Conservation (phyloP, 2,888 invertebrate species). For the Brachylomia viminalis region DNA sequence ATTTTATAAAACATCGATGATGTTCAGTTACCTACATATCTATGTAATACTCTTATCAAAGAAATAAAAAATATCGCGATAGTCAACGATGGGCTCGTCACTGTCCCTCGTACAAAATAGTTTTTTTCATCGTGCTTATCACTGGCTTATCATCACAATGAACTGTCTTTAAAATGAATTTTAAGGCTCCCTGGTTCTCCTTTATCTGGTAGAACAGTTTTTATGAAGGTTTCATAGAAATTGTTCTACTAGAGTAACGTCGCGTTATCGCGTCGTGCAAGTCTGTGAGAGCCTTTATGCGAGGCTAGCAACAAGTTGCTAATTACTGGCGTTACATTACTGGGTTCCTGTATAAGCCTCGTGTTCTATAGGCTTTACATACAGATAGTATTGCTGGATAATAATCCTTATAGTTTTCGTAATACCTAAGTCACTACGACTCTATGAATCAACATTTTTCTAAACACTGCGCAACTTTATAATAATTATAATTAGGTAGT, state of each 20-base stretch:
- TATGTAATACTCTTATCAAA: constrained; percentile 13
- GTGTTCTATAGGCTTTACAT: constrained; percentile 11
- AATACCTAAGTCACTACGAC: constrained; percentile 7
- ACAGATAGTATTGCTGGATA: constrained; percentile 29
- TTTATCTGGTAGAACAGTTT: too few species aligned
- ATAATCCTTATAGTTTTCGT: constrained; percentile 29
- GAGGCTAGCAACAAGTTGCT: constrained; percentile 32
- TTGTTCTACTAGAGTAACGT: too few species aligned
- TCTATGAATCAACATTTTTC: constrained; percentile 18
- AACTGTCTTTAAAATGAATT: constrained; percentile 22
- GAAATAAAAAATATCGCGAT: constrained; percentile 25
- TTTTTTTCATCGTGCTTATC: constrained; percentile 23
- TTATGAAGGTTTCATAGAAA: too few species aligned
- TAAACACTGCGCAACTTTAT: neutral
- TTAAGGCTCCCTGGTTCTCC: too few species aligned
- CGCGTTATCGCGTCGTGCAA: too few species aligned
- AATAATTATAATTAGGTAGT: neutral
- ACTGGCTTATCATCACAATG: constrained; percentile 26
- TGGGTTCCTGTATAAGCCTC: constrained; percentile 22
- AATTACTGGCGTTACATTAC: constrained; percentile 22
- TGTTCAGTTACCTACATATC: neutral
- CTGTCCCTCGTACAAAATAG: neutral
- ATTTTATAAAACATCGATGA: neutral
- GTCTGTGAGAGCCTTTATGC: too few species aligned
- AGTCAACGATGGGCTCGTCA: constrained; percentile 15